Evolutionary conservation across 2,888 invertebrate species (phyloP).

Genomic region (Orchesella flavescens): DNA sequence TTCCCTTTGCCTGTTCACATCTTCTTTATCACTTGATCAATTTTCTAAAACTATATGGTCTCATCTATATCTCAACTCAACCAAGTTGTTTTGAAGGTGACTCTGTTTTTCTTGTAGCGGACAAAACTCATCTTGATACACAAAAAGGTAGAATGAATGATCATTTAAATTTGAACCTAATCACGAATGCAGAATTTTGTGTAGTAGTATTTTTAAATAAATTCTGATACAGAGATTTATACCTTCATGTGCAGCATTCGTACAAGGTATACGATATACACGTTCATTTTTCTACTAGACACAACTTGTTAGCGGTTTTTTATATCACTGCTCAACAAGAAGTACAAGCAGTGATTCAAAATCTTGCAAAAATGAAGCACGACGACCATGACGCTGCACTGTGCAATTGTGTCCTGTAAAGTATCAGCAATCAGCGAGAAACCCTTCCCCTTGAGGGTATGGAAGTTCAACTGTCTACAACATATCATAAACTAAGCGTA

Average conservation of each 20-base stretch:
- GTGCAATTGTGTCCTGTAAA: no score
- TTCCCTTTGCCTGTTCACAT: slow-evolving; percentile 17
- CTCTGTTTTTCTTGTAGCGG: background rate
- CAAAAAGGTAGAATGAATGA: no score
- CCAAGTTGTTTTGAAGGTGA: background rate
- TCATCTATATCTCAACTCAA: background rate
- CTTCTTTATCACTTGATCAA: slow-evolving; percentile 3
- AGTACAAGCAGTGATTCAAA: background rate
- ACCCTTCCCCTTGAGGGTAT: slow-evolving; percentile 60
- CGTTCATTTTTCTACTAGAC: no score
- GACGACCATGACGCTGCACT: background rate
- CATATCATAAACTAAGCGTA: slow-evolving; percentile 8
- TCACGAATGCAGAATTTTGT: no score
- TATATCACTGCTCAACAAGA: no score
- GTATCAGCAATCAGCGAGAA: slow-evolving; percentile 16
- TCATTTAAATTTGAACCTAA: no score
- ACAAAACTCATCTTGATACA: no score
- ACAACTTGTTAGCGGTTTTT: no score
- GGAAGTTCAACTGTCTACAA: slow-evolving; percentile 44
- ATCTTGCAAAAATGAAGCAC: background rate
- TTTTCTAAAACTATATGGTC: background rate
- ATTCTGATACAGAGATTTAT: no score
- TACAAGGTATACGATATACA: no score
- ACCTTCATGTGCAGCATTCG: no score
- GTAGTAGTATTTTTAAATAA: no score